Evolutionary conservation across 2,113 vertebrate species (phyloP).

Genomic region (Ochotona curzoniae): DNA sequence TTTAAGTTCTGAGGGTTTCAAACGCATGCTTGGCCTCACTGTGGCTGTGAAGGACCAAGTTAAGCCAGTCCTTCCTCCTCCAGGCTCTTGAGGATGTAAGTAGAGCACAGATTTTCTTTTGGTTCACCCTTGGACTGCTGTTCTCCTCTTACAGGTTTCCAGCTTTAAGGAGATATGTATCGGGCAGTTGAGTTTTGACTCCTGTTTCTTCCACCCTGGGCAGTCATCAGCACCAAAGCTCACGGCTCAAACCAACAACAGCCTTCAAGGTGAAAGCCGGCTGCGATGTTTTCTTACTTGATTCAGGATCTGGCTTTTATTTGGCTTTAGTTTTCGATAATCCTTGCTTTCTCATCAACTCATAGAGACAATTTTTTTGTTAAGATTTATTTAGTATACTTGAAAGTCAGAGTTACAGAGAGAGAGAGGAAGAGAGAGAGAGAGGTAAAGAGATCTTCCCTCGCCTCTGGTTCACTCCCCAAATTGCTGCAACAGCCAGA

Average conservation of each 20-base stretch:
- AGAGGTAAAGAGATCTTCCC: too few relatives aligned
- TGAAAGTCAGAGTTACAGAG: too few relatives aligned
- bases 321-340: conserved; percentile 10
- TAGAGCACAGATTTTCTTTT: background rate
- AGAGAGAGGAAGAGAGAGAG: too few relatives aligned
- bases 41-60: background rate
- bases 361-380: background rate
- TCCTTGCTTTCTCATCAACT: background rate
- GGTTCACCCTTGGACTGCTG: background rate
- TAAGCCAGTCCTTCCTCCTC: background rate
- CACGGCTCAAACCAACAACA: background rate
- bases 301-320: conserved; percentile 14
- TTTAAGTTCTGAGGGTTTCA: background rate
- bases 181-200: background rate
- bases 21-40: background rate
- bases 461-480: too few relatives aligned
- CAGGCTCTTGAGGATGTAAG: background rate
- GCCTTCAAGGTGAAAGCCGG: conserved; percentile 11
- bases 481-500: too few relatives aligned
- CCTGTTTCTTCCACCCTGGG: background rate
- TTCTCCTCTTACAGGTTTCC: background rate
- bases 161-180: conserved; percentile 33
- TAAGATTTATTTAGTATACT: too few relatives aligned
- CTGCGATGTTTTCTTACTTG: conserved; percentile 15
- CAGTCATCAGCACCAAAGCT: background rate